Evolutionary conservation across 2,888 invertebrate species (phyloP), one percentile per base, ranked within the genome.

Genomic region (Hirtodrosophila confusa): DNA sequence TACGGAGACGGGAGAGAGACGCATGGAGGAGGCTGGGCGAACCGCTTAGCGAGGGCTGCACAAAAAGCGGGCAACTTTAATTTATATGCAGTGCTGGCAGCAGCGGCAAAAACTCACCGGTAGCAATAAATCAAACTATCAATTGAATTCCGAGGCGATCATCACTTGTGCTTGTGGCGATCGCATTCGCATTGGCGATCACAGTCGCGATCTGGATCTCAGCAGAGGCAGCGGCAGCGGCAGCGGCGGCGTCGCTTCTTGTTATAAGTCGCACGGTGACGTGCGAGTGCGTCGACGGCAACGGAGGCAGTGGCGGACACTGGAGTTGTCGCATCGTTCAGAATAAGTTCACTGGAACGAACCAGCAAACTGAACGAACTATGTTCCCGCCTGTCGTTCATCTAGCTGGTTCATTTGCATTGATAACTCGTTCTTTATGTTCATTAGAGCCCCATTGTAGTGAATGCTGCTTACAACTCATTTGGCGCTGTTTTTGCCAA

Each of bases 71-170:
- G 57, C 78, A 75, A 71, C 62, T 84, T 88, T 88, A 86, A 84
- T 84, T 84, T 84, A 88, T 84, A 88, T 84, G 87, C 84, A 78
- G 84, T 71, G 86, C 62, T 53, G 53, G 64, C 63, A 41, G 49
- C 31, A 31, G 45, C 9, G 56, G 37, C 43, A 49, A 88, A 84
- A 86, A 76, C 63, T 78, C 83, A 89, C 89, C 89, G 88, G 89
- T 89, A 88, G 90, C 90, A 89, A 90, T 90, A 90, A 90, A 90
- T 90, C 90, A 90, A 90, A 88, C 90, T 89, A 90, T 90, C 90
- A 90, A 90, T 90, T 90, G 89, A 89, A 89, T 89, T 90, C 90
- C 90, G 83, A 80, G 86, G 83, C 78, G 88, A 89, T 89, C 89
- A 90, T 89, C 90, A 88, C 83, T 89, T 85, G 80, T 80, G 88